Evolutionary conservation across 1,140 invertebrate species (phyloP).

Genomic region (Macrostomum lignano): DNA sequence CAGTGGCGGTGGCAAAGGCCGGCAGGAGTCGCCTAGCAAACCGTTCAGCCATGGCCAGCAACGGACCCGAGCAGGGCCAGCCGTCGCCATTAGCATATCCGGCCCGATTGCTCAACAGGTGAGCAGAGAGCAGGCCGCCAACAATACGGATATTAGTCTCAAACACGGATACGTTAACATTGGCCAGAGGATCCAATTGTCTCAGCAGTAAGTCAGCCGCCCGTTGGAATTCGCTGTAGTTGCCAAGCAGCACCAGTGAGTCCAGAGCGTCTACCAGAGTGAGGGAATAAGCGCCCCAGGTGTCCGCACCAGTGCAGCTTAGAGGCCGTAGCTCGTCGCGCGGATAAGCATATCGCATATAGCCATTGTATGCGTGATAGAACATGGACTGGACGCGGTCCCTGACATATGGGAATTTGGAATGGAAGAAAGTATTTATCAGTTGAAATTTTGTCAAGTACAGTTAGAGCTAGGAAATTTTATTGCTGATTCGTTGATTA

Average conservation of each 20-base stretch:
- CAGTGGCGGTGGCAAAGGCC: slow-evolving; percentile 36
- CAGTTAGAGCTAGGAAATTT: too few species aligned
- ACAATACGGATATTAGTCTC: slow-evolving; percentile 93
- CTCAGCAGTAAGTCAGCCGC: slow-evolving; percentile 41
- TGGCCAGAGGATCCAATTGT: slow-evolving; percentile 56
- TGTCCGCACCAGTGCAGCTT: slow-evolving; percentile 58
- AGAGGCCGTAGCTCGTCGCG: slow-evolving; percentile 81
- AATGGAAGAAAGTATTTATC: too few species aligned
- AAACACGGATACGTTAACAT: slow-evolving; percentile 97
- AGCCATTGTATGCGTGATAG: slow-evolving; percentile 72
- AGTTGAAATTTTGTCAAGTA: too few species aligned
- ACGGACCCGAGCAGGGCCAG: slow-evolving; percentile 84
- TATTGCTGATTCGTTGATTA: too few species aligned
- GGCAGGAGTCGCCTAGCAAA: slow-evolving; percentile 59
- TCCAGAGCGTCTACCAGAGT: slow-evolving; percentile 86
- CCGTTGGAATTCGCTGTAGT: slow-evolving; percentile 63
- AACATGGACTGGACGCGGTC: slow-evolving; percentile 32
- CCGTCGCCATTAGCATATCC: slow-evolving; percentile 48
- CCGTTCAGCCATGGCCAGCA: slow-evolving; percentile 66
- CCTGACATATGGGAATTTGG: too few species aligned
- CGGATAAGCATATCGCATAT: slow-evolving; percentile 70
- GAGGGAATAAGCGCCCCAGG: slow-evolving; percentile 84
- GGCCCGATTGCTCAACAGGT: slow-evolving; percentile 48
- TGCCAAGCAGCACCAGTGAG: slow-evolving; percentile 77
- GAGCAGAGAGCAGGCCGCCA: slow-evolving; percentile 75